Evolutionary conservation across 2,888 invertebrate genomes (phyloP).

Genomic region (Aporophyla nigra): DNA sequence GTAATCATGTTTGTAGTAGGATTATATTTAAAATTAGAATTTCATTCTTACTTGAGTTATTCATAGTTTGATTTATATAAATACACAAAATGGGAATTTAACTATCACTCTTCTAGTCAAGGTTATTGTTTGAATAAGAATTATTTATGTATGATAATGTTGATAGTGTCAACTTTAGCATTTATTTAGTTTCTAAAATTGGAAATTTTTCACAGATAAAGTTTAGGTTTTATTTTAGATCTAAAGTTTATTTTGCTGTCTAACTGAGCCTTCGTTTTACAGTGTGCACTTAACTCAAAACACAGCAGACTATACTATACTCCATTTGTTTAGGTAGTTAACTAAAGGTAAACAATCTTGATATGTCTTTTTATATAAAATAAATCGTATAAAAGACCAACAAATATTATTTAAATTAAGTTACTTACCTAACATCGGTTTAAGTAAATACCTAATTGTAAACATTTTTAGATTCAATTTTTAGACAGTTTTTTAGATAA

Average conservation of each 20-base stretch:
- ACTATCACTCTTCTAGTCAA: slow-evolving; percentile 44
- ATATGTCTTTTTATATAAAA: too few species aligned
- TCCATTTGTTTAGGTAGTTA: too few species aligned
- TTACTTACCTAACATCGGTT: too few species aligned
- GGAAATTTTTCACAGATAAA: slow-evolving; percentile 8
- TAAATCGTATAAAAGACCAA: too few species aligned
- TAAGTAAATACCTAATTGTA: too few species aligned
- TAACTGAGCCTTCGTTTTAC: background rate
- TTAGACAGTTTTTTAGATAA: too few species aligned
- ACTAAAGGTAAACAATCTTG: too few species aligned
- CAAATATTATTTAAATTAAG: too few species aligned
- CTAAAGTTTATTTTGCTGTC: slow-evolving; percentile 2
- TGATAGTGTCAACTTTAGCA: slow-evolving; percentile 47
- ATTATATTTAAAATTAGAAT: slow-evolving; percentile 1
- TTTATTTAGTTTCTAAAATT: slow-evolving; percentile 47
- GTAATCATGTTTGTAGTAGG: background rate
- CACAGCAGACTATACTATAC: too few species aligned
- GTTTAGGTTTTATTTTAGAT: background rate
- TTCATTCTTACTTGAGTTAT: slow-evolving; percentile 6
- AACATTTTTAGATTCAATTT: too few species aligned
- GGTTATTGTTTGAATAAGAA: slow-evolving; percentile 49
- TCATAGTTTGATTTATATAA: slow-evolving; percentile 22
- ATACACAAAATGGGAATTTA: slow-evolving; percentile 28
- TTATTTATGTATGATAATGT: slow-evolving; percentile 39
- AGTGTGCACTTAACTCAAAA: background rate